Evolutionary conservation across 2,113 vertebrate species (phyloP), one percentile per base, ranked within the genome.

Genomic region (Alethe diademata): DNA sequence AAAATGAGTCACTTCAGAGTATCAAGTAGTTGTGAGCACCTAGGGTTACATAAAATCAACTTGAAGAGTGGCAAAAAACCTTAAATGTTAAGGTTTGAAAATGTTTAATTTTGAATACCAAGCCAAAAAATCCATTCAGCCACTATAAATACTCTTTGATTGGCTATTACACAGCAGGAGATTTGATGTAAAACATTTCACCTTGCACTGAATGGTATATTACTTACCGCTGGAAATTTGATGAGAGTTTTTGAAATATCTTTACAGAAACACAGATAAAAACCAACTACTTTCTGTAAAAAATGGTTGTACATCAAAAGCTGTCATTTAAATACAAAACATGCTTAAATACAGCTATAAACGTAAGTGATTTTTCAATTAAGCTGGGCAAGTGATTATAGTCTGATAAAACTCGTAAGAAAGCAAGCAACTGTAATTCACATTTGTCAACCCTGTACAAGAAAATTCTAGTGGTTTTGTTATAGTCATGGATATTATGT

Each of bases 71-170:
- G 92, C 92, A 93, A 97, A 97, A 97, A 97, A 48, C 89, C 96
- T 97, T 97, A 97, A 97, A 97, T 94, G 92, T 95, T 98, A 97
- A 97, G 93, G 91, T 96, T 88, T 95, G 96, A 97, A 97, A 98
- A 97, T 97, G 92, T 96, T 97, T 98, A 97, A 95, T 97, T 98
- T 97, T 97, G 95, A 97, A 97, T 95, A 95, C 87, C 2, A 28
- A 97, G 78, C 79, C 93, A 97, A 97, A 94, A 97, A 98, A 97
- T 96, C 90, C 85, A 97, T 96, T 97, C 92, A 97, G 83, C 78
- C 81, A 93, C 96, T 92, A 98, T 97, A 98, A 97, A 97, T 97
- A 97, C 78, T 61, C 73, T 96, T 97, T 97, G 97, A 97, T 97
- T 98, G 93, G 95, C 95, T 93, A 97, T 97, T 97, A 98, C 56